phyloP scores from a whole-genome alignment of 2,797 vertebrate genomes.

The Eutrigla gurnardus region DNA sequence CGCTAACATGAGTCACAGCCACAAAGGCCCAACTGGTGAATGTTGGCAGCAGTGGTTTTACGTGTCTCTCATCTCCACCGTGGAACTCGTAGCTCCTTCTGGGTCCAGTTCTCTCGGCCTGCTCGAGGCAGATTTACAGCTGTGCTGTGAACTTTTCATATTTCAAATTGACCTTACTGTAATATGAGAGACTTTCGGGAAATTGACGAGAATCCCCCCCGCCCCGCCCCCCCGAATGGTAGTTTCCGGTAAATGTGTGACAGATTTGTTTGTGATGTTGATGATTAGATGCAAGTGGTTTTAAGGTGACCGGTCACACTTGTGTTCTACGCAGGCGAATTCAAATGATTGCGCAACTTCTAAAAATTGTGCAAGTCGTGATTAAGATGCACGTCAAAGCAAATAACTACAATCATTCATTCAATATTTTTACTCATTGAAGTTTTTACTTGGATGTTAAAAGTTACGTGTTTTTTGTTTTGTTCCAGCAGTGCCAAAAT shows the following conservation, averaged over 20 bases:
- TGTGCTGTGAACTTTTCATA: background rate
- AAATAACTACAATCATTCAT: background rate
- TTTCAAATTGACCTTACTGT: constrained; percentile 18
- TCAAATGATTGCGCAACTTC: background rate
- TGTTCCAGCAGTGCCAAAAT: background rate
- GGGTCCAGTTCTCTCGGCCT: constrained; percentile 1
- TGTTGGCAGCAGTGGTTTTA: constrained; percentile 2
- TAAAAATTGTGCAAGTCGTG: background rate
- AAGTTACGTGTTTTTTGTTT: too few species aligned
- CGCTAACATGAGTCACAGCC: background rate
- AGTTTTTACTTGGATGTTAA: constrained; percentile 4
- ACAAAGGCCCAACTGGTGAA: background rate
- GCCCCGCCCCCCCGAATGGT: too few species aligned
- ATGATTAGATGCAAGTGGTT: background rate
- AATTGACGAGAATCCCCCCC: too few species aligned
- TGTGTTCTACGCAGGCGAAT: background rate
- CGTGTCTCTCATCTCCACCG: background rate
- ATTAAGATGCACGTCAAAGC: background rate
- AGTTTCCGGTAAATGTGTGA: constrained; percentile 4
- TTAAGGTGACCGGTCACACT: background rate
- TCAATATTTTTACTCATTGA: background rate
- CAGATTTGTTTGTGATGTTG: background rate
- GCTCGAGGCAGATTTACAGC: constrained; percentile 22
- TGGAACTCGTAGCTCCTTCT: constrained; percentile 4
- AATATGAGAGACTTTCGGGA: background rate